phyloP scores from a whole-genome alignment of 2,797 vertebrate species.

The Hybognathus amarus region DNA sequence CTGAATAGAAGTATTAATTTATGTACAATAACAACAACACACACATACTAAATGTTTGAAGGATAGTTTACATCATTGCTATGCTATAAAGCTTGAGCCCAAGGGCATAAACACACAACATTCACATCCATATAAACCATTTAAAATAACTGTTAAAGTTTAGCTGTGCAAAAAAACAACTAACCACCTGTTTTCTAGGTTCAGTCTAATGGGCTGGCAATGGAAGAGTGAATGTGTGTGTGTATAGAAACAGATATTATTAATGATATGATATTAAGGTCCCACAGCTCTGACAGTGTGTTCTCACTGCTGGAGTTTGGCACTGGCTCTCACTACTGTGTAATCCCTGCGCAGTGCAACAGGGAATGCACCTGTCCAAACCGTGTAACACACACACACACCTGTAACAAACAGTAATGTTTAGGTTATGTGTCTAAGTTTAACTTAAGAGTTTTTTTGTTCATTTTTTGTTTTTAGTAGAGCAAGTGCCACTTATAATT shows the following conservation, averaged over 20 bases:
- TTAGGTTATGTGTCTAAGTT: not conserved
- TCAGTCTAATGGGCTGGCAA: not conserved
- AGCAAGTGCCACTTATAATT: not conserved
- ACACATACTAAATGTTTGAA: not conserved
- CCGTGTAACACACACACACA: conserved; percentile 38
- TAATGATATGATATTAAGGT: conserved; percentile 62
- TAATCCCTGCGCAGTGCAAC: conserved; percentile 54
- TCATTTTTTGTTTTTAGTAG: not conserved
- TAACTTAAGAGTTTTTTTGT: not conserved
- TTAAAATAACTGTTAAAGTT: not conserved
- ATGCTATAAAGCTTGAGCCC: not conserved
- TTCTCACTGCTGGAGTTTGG: conserved; percentile 59
- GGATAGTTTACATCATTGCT: not conserved
- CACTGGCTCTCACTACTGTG: conserved; percentile 45
- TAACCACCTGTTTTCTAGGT: conserved; percentile 6
- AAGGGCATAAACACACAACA: conserved; percentile 8
- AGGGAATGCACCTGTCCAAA: conserved; percentile 56
- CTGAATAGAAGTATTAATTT: not conserved
- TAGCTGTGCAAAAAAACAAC: not conserved
- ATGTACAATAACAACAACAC: not conserved
- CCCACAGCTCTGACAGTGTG: conserved; percentile 60
- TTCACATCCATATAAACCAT: not conserved
- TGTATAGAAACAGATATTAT: conserved; percentile 54
- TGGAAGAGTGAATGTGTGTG: conserved; percentile 28
- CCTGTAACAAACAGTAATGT: not conserved